Evolutionary conservation across 2,113 vertebrate genomes (phyloP).

Genomic region (Ivindomyrus marchei): DNA sequence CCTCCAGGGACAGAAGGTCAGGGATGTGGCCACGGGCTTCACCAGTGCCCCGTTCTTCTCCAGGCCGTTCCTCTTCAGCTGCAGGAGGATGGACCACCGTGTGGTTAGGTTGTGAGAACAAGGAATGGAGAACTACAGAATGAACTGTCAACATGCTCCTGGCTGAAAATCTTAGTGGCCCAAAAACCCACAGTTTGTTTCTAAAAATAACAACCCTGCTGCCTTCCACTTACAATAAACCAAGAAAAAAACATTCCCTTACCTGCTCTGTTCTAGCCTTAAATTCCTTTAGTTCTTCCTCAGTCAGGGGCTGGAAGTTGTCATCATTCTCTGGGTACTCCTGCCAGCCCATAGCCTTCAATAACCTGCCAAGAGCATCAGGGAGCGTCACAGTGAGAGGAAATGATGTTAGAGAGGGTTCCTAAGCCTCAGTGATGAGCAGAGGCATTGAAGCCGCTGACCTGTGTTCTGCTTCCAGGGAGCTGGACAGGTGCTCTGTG

Average conservation of each 20-base stretch:
- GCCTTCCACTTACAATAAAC: not conserved
- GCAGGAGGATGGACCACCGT: not conserved
- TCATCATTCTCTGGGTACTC: constrained; percentile 98
- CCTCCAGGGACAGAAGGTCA: constrained; percentile 89
- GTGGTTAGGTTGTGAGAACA: not conserved
- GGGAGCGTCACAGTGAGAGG: not conserved
- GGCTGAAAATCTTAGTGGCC: not conserved
- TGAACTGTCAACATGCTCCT: not conserved
- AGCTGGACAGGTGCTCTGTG: constrained; percentile 86
- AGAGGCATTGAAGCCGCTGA: constrained; percentile 35
- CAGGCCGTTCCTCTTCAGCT: constrained; percentile 91
- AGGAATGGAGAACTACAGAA: not conserved
- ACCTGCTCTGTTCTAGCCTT: constrained; percentile 97
- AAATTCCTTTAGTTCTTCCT: constrained; percentile 96
- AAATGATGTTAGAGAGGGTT: not conserved
- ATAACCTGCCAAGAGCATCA: constrained; percentile 63
- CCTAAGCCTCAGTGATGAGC: not conserved
- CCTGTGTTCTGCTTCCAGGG: constrained; percentile 96
- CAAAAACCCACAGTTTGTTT: not conserved
- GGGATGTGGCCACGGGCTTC: constrained; percentile 69
- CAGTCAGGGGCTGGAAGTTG: constrained; percentile 92
- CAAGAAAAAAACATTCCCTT: constrained; percentile 16
- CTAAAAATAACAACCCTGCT: not conserved
- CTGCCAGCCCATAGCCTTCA: constrained; percentile 99
- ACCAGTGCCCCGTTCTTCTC: constrained; percentile 83